Percentiles rank a stretch among this genome's conserved stretches.
phyloP scores from a whole-genome alignment of 2,113 vertebrate genomes.

The Nestor notabilis region DNA sequence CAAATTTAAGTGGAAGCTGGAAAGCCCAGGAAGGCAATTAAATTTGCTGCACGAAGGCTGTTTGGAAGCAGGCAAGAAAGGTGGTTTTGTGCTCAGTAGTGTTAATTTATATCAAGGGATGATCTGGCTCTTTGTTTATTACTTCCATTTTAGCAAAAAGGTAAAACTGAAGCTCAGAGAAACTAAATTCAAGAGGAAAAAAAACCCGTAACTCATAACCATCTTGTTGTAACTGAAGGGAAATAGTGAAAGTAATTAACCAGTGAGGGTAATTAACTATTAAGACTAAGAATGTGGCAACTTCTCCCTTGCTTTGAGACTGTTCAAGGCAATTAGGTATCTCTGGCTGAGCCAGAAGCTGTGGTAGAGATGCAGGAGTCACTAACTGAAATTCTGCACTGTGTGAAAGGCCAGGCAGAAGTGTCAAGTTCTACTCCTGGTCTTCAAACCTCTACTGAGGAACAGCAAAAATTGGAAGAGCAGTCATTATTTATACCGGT shows the following conservation, averaged over 20 bases:
- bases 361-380: neutral
- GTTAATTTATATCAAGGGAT: neutral
- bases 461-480: neutral
- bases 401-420: neutral
- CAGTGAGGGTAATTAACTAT: neutral
- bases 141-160: neutral
- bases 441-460: neutral
- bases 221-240: neutral
- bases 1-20: neutral
- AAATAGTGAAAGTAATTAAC: neutral
- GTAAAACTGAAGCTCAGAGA: neutral
- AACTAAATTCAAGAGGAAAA: neutral
- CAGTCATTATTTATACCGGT: neutral
- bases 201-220: fast-evolving
- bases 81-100: neutral
- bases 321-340: neutral
- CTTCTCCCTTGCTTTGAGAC: neutral
- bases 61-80: neutral
- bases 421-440: neutral
- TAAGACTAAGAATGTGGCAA: neutral
- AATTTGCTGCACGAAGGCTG: neutral
- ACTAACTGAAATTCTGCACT: neutral
- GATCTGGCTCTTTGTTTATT: neutral
- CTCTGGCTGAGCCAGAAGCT: neutral
- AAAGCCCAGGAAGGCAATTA: neutral